Evolutionary conservation across 1,140 invertebrate genomes (phyloP).

Genomic region (Heliconius eleuchia): DNA sequence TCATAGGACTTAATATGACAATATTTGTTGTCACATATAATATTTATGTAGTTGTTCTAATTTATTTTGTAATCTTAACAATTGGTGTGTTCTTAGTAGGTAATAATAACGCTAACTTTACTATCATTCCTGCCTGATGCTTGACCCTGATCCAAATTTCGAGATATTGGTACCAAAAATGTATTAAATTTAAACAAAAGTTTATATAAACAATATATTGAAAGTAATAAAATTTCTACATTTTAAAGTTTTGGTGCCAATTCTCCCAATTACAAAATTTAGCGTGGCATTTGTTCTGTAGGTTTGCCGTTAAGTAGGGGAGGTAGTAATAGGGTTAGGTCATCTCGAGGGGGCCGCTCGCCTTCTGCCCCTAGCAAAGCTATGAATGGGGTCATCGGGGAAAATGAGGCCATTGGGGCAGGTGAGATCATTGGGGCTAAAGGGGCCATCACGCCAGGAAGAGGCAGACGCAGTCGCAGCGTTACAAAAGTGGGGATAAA

Average conservation of each 20-base stretch:
- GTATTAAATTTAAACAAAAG: not conserved
- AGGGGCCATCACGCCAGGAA: conserved; percentile 56
- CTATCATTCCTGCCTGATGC: conserved; percentile 71
- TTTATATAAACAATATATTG: not conserved
- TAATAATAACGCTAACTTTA: conserved; percentile 17
- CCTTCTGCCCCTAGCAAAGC: conserved; percentile 70
- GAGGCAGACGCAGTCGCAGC: conserved; percentile 73
- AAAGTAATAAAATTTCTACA: too few species aligned
- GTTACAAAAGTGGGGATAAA: conserved; percentile 79
- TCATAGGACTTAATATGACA: not conserved
- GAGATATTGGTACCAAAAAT: conserved; percentile 49
- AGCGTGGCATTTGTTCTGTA: conserved; percentile 74
- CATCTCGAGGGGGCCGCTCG: conserved; percentile 73
- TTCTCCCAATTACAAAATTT: conserved; percentile 55
- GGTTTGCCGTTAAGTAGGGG: conserved; percentile 80
- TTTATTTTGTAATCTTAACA: not conserved
- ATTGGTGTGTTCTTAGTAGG: conserved; percentile 3
- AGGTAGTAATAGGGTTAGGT: conserved; percentile 78
- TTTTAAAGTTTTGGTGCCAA: conserved; percentile 45
- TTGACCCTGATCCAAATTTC: conserved; percentile 52
- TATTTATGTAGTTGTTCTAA: not conserved
- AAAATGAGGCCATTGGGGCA: conserved; percentile 50
- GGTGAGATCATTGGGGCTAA: conserved; percentile 47
- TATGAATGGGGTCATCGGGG: conserved; percentile 22
- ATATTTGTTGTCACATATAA: not conserved